A percentile compares a stretch with the other conserved stretches of the same genome.
Evolutionary conservation across 1,140 invertebrate species (phyloP).

Genomic region (Drosophila ficusphila): DNA sequence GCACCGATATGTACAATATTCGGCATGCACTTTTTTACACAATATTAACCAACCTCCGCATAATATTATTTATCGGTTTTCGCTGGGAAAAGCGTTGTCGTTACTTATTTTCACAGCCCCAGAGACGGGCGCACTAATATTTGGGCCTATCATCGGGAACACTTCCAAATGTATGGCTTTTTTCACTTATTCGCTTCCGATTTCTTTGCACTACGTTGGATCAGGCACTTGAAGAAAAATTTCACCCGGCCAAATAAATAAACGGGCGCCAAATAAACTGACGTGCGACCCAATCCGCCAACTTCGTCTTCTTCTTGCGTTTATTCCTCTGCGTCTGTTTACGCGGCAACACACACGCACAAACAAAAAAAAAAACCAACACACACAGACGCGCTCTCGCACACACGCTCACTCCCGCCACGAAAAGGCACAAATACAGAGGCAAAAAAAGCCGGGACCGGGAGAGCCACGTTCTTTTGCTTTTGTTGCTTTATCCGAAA

Average conservation of each 20-base stretch:
- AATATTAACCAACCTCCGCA: conserved; percentile 55
- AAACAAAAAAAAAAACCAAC: conserved; percentile 42
- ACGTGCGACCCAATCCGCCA: conserved; percentile 41
- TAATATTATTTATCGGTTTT: conserved; percentile 66
- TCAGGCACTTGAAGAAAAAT: conserved; percentile 33
- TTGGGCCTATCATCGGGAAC: conserved; percentile 37
- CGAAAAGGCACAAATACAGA: conserved; percentile 38
- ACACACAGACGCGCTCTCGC: conserved; percentile 19
- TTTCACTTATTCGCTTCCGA: neutral
- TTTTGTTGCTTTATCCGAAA: conserved; percentile 31
- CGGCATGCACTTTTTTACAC: neutral
- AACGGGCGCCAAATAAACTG: conserved; percentile 71
- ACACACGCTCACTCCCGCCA: conserved; percentile 15
- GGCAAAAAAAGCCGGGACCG: conserved; percentile 62
- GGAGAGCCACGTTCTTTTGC: conserved; percentile 56
- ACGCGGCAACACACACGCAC: conserved; percentile 51
- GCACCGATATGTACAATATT: neutral
- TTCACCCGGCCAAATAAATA: conserved; percentile 64
- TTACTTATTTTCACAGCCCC: conserved; percentile 10
- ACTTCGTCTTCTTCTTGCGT: conserved; percentile 42
- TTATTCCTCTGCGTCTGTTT: conserved; percentile 36
- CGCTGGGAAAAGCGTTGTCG: conserved; percentile 57
- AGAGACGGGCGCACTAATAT: conserved; percentile 10
- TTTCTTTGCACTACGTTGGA: conserved; percentile 3
- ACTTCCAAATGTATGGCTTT: neutral